Base-by-base conservation (phyloP, 2,797 vertebrate species). In the Lacerta viridis region DNA sequence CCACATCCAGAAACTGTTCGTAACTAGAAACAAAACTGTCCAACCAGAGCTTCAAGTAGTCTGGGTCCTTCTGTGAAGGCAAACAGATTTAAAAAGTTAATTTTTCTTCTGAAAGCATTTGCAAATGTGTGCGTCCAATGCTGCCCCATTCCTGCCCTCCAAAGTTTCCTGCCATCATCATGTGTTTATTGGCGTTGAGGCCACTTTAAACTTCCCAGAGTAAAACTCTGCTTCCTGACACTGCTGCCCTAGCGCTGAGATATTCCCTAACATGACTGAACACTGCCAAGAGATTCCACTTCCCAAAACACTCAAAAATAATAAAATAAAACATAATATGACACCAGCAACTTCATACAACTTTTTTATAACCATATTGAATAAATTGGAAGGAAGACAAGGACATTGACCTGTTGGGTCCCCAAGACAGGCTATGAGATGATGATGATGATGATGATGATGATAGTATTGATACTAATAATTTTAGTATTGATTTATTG, bases 41-140 rank as follows among this genome's bases (percentile, higher is more conserved):
- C 97, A 99, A 95, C 99, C 99, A 99, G 59, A 99, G 96, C 94
- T 98, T 99, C 95, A 99, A 96, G 95, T 99, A 99, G 97, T 99
- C 98, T 88, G 98, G 99, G 95, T 99, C 98, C 96, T 99, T 98
- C 99, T 99, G 97, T 89, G 93, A 94, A 92, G 68, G n/a, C 68
- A 94, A 88, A 89, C 3, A 71, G n/a, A 27, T 88, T 87, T 41
- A 69, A 39, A 61, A 90, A 0, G 0, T 2, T 71, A 4, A 43
- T 29, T 85, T 92, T 87, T 80, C 68, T 27, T 89, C 87, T 0
- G 2, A n/a, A 88, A 81, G 33, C 25, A 1, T 78, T 15, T 55
- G 50, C 4, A 55, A 15, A 55, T 55, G 50, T 55, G 50, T 55
- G 50, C 13, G 1, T 55, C 50, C 50, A 55, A 55, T 55, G 50